Evolutionary conservation across 2,888 invertebrate genomes (phyloP).

Genomic region (Polydesmus complanatus): DNA sequence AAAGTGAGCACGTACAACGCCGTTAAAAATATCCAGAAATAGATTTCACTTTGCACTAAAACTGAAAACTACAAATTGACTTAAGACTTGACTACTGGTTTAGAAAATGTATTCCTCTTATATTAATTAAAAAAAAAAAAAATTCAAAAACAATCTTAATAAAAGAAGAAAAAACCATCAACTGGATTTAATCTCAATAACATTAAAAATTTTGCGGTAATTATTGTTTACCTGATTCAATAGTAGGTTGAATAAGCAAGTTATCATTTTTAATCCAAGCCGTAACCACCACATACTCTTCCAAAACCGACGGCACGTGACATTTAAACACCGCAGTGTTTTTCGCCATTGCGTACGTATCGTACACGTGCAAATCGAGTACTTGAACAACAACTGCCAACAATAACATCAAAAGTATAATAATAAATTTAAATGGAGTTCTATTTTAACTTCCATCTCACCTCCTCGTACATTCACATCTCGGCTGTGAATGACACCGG

Average conservation of each 20-base stretch:
- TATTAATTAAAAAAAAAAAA: too few species aligned
- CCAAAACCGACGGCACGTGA: constrained; percentile 11
- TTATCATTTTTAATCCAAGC: constrained; percentile 15
- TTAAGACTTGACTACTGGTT: too few species aligned
- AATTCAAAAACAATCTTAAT: too few species aligned
- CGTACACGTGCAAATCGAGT: constrained; percentile 10
- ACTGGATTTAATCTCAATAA: too few species aligned
- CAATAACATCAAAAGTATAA: too few species aligned
- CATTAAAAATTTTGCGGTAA: too few species aligned
- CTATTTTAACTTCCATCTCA: background rate
- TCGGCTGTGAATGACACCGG: constrained; percentile 2
- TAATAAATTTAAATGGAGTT: too few species aligned
- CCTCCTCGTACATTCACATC: constrained; percentile 13
- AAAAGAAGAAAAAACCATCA: too few species aligned
- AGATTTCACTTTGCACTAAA: too few species aligned
- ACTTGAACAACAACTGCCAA: constrained; percentile 9
- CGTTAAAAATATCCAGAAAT: background rate
- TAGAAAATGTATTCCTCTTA: too few species aligned
- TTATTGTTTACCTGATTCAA: constrained; percentile 4
- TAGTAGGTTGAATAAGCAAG: constrained; percentile 7
- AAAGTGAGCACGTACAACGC: background rate
- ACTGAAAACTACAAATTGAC: too few species aligned
- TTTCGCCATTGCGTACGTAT: constrained; percentile 11
- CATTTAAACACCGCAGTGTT: constrained; percentile 13
- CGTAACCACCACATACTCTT: background rate